These are phyloP conservation scores for Isurus oxyrinchus DNA, from an alignment of 2,113 vertebrate species.

Conservation along the genomic window DNA sequence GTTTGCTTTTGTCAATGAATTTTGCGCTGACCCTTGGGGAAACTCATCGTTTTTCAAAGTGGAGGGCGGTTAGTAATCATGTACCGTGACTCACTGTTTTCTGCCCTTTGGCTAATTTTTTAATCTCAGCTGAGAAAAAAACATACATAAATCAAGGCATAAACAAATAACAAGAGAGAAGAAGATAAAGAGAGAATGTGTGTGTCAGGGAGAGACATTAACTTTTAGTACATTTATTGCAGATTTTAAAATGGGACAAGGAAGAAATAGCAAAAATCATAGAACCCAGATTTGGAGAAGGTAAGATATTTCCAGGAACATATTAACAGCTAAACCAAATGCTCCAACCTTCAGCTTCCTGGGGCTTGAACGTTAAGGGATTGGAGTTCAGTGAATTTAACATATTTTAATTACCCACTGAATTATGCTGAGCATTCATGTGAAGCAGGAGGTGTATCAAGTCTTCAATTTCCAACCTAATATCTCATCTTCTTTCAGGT, in stretches of 20 bases:
- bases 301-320: not conserved
- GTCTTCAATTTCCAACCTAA: not conserved
- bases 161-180: too few relatives aligned
- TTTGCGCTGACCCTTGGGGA: too few relatives aligned
- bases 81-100: too few relatives aligned
- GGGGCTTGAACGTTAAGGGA: not conserved
- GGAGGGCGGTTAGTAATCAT: too few relatives aligned
- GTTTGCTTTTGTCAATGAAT: too few relatives aligned
- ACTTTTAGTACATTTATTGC: not conserved
- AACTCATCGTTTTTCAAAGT: too few relatives aligned
- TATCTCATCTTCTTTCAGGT: not conserved
- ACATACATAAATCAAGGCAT: too few relatives aligned
- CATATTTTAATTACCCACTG: not conserved
- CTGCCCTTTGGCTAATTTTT: too few relatives aligned
- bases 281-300: not conserved
- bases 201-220: not conserved
- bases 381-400: not conserved
- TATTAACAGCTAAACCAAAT: not conserved
- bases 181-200: not conserved
- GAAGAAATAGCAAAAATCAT: not conserved
- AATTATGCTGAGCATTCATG: not conserved
- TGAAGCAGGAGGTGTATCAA: not conserved
- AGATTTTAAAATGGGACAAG: not conserved
- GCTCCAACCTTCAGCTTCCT: not conserved
- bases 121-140: too few relatives aligned